Evolutionary conservation across 2,888 invertebrate genomes (phyloP), one percentile per base, ranked within the genome.

Genomic region (Cremastobaeus sp.): DNA sequence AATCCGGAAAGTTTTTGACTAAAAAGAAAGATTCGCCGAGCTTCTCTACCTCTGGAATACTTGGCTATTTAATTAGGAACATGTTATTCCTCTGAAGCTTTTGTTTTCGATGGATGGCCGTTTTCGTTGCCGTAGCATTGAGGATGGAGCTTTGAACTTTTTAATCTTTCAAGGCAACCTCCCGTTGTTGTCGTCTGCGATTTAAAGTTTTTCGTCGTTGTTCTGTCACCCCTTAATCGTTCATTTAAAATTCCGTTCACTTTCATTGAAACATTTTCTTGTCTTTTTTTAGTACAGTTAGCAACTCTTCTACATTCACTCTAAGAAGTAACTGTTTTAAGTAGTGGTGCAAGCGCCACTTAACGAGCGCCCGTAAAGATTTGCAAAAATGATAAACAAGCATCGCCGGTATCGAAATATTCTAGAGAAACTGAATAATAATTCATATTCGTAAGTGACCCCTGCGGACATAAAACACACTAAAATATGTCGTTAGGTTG

Each of bases 61-160:
- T 76, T 76, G 60, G 72, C 75, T 81, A 78, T 84, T 85, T 84
- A 85, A 85, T 85, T 84, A 85, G 79, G 79, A 78, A 76, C 72
- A 78, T 79, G 82, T 83, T 83, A 80, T 82, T 81, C 79, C 77
- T 57, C 76, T 76, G 70, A 64, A 74, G 57, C 74, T 79, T 81
- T 82, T 82, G 81, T 84, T 79, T 81, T 55, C 78, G 52, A 73
- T 71, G 62, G 77, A 81, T 79, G 79, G 79, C 75, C 73, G 71
- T 57, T 76, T 68, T 73, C 64, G 37, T 76, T 75, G 69, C 41
- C 62, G 66, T 54, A 74, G 77, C 76, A 76, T 73, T 65, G 70
- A 77, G 65, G 76, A 77, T 69, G 74, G 70, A 77, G 75, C 79
- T 64, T 66, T 41, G 43, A 81, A 81, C 82, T 81, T 82, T 81